A percentile compares a stretch with the other conserved stretches of the same genome.
phyloP scores from a whole-genome alignment of 1,140 invertebrate genomes.

The Lasioglossum albipes region DNA sequence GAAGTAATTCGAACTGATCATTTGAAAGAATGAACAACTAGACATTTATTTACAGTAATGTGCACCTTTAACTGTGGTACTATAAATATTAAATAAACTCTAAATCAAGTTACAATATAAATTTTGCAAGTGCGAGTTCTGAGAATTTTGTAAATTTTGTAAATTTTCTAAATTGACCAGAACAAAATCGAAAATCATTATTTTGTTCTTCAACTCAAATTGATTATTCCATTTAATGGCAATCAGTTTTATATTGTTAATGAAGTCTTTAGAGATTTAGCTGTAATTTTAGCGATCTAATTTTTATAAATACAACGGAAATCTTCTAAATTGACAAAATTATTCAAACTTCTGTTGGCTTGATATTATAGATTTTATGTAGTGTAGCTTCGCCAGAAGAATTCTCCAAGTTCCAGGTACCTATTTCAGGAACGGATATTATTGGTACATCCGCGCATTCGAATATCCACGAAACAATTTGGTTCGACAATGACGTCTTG shows the following conservation, averaged over 20 bases:
- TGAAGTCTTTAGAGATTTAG: too few relatives aligned
- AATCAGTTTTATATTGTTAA: neutral
- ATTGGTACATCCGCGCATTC: neutral
- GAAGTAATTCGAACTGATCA: neutral
- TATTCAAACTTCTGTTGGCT: slow-evolving; percentile 18
- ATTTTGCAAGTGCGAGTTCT: too few relatives aligned
- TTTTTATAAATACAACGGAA: neutral
- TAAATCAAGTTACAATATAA: too few relatives aligned
- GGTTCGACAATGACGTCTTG: neutral
- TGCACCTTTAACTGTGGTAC: too few relatives aligned
- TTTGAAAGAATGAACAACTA: too few relatives aligned
- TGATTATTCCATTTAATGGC: too few relatives aligned
- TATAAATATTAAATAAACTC: too few relatives aligned
- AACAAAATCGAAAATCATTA: too few relatives aligned
- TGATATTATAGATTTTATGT: neutral
- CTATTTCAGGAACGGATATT: neutral
- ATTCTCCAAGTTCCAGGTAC: neutral
- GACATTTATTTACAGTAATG: too few relatives aligned
- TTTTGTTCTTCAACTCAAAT: too few relatives aligned
- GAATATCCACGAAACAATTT: neutral
- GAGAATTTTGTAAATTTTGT: too few relatives aligned
- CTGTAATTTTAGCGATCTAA: neutral
- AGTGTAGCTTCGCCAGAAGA: neutral
- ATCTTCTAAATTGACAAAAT: slow-evolving; percentile 14
- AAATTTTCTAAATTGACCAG: too few relatives aligned